phyloP scores from a whole-genome alignment of 2,797 vertebrate genomes.

The Pachyuromys duprasi region DNA sequence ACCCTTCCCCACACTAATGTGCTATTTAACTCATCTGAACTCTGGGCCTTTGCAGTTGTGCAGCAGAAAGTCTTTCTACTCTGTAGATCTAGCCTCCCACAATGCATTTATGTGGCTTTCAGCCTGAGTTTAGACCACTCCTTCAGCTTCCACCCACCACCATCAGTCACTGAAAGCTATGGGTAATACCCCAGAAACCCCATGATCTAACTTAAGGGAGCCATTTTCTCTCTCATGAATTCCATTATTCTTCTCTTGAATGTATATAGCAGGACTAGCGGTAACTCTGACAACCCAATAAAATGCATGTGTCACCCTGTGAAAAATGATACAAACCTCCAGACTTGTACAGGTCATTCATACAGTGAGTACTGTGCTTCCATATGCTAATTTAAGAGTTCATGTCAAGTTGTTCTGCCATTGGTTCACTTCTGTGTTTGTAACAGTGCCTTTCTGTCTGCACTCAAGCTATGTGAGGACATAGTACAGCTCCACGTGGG shows the following conservation, averaged over 20 bases:
- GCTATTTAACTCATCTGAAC: background rate
- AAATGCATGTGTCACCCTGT: background rate
- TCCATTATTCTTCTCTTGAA: background rate
- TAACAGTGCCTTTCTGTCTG: background rate
- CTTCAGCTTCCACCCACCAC: background rate
- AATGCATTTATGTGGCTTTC: background rate
- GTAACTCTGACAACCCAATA: background rate
- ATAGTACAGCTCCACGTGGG: too few species aligned
- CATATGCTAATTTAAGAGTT: too few species aligned
- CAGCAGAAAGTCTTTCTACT: background rate
- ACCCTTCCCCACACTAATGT: background rate
- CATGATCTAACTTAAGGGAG: background rate
- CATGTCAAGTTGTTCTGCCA: rapidly evolving
- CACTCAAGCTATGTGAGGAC: background rate
- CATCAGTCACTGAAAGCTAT: background rate
- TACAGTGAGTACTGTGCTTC: background rate
- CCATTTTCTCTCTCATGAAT: background rate
- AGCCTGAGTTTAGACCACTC: background rate
- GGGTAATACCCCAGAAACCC: background rate
- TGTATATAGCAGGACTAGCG: background rate
- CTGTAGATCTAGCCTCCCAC: rapidly evolving
- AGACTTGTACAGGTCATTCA: rapidly evolving
- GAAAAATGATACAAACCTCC: background rate
- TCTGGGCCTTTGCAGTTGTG: background rate
- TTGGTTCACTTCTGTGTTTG: background rate